phyloP scores from a whole-genome alignment of 2,888 invertebrate species.

The Stenichneumon culpator region DNA sequence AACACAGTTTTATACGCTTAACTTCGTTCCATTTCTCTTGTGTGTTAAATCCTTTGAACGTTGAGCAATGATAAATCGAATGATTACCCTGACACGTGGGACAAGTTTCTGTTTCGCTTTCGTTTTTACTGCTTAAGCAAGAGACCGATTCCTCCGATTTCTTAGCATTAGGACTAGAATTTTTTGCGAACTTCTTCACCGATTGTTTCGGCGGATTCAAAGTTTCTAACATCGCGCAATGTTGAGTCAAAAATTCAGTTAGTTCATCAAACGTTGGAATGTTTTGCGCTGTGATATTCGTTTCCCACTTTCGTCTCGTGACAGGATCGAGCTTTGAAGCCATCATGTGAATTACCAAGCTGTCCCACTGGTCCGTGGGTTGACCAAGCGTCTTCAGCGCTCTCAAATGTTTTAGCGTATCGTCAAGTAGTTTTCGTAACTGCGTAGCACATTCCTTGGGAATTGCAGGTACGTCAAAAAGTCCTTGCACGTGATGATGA shows the following conservation, averaged over 20 bases:
- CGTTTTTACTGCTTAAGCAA: conserved; percentile 29
- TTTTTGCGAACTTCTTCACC: conserved; percentile 18
- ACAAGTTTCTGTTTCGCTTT: conserved; percentile 46
- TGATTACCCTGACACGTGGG: conserved; percentile 44
- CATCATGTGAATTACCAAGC: conserved; percentile 52
- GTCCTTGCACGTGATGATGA: conserved; percentile 60
- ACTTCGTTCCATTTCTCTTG: conserved; percentile 56
- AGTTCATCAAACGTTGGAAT: conserved; percentile 27
- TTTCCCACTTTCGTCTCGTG: conserved; percentile 59
- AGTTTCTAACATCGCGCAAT: conserved; percentile 50
- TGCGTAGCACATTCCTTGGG: conserved; percentile 48
- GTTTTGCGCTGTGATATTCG: conserved; percentile 7
- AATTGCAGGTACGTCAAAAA: conserved; percentile 49
- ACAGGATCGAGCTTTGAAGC: conserved; percentile 52
- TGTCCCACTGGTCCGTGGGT: conserved; percentile 50
- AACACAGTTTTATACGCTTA: conserved; percentile 47
- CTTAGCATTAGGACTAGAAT: conserved; percentile 29
- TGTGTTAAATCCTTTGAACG: conserved; percentile 40
- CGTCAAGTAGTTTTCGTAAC: conserved; percentile 49
- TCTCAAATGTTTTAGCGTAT: conserved; percentile 49
- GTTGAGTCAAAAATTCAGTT: conserved; percentile 41
- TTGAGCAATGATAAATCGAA: conserved; percentile 57
- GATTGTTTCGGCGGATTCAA: conserved; percentile 40
- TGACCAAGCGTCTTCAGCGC: conserved; percentile 54
- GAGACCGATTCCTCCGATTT: conserved; percentile 25